These are phyloP conservation scores for Macheiramphus alcinus DNA, from an alignment of 2,113 vertebrate genomes.

Conservation along the genomic window DNA sequence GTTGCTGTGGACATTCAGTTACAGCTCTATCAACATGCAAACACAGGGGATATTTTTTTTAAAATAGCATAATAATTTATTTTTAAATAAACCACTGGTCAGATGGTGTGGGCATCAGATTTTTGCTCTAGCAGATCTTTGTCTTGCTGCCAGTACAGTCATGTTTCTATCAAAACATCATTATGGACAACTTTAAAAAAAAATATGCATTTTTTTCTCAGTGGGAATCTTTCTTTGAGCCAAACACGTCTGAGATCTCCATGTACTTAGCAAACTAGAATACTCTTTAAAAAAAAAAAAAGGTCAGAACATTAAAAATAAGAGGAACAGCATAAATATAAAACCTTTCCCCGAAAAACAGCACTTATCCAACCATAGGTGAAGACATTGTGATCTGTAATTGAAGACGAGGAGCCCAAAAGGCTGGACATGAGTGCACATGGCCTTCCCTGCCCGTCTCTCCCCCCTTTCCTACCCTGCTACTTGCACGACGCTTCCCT, in stretches of 20 bases:
- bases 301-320: background rate
- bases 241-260: background rate
- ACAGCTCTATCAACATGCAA: background rate
- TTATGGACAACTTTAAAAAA: background rate
- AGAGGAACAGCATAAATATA: slow-evolving; percentile 23
- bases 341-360: slow-evolving; percentile 34
- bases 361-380: background rate
- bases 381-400: slow-evolving; percentile 17
- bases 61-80: background rate
- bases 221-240: background rate
- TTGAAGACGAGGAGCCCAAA: background rate
- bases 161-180: background rate
- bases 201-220: background rate
- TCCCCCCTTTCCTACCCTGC: background rate
- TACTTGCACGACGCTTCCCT: background rate
- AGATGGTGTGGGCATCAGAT: background rate
- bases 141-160: background rate
- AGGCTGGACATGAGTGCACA: background rate
- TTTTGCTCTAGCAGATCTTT: background rate
- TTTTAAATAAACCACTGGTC: background rate
- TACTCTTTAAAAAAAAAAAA: background rate
- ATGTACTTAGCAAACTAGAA: background rate
- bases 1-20: background rate
- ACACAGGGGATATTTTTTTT: background rate
- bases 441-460: too few species aligned